Conservation (phyloP, 1,140 invertebrate genomes). For the Archegozetes longisetosus region DNA sequence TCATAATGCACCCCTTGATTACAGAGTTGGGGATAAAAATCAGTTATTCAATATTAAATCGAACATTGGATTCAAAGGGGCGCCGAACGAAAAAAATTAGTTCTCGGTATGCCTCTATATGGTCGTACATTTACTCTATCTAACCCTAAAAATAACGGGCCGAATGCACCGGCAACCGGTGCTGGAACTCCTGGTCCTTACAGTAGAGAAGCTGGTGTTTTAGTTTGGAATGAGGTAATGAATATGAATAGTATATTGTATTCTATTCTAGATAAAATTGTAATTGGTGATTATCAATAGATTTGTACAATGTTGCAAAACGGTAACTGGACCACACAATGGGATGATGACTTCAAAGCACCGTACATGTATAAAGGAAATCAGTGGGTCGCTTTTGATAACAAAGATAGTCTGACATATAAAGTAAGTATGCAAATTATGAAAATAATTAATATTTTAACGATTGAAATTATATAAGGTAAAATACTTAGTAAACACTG, state of each 20-base stretch:
- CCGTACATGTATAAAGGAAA: background rate
- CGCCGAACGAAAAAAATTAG: conserved; percentile 58
- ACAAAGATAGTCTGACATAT: too few species aligned
- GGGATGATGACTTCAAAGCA: background rate
- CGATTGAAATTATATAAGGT: conserved; percentile 15
- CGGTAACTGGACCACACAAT: background rate
- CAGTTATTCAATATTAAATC: conserved; percentile 46
- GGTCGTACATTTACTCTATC: conserved; percentile 45
- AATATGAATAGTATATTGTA: too few species aligned
- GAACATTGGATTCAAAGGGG: conserved; percentile 75
- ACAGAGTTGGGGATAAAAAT: conserved; percentile 34
- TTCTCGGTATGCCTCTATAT: conserved; percentile 51
- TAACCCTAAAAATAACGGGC: background rate
- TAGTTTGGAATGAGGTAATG: too few species aligned
- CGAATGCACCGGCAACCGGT: conserved; percentile 53
- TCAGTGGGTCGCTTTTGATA: background rate
- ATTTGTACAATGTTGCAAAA: background rate
- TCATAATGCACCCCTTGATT: conserved; percentile 33
- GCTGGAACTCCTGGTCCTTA: background rate
- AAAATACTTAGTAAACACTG: conserved; percentile 13
- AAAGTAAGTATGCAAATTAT: too few species aligned
- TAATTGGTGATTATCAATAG: background rate
- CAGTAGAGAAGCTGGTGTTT: background rate
- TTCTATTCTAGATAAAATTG: too few species aligned
- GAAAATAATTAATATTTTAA: too few species aligned